Percentiles rank a stretch among this genome's conserved stretches.
These are phyloP conservation scores for Intellagama lesueurii DNA, from an alignment of 2,797 vertebrate genomes.

Conservation along the genomic window DNA sequence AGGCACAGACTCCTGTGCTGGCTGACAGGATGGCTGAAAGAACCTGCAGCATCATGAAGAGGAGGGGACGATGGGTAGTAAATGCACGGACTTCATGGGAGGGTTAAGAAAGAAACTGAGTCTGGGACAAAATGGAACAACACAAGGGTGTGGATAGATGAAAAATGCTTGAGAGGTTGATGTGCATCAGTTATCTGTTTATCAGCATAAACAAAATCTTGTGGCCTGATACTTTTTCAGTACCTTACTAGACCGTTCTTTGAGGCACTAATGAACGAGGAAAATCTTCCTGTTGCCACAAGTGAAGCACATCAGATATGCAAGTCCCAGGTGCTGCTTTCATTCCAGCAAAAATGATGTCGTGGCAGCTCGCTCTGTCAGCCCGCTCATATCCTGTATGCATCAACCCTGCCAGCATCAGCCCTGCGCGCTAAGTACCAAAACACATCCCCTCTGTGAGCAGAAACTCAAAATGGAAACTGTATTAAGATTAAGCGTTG, in stretches of 20 bases:
- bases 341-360: constrained; percentile 32
- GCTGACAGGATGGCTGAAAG: neutral
- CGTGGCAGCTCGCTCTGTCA: neutral
- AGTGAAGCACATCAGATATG: constrained; percentile 48
- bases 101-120: neutral
- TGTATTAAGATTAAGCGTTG: constrained; percentile 55
- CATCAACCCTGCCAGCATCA: constrained; percentile 26
- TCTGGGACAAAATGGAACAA: neutral
- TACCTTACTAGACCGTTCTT: constrained; percentile 22
- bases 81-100: neutral
- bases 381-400: constrained; percentile 48
- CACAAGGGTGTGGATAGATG: neutral
- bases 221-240: constrained; percentile 23
- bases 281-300: constrained; percentile 41
- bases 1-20: neutral
- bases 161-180: neutral
- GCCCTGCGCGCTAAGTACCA: constrained; percentile 37
- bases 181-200: neutral
- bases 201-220: constrained; percentile 40
- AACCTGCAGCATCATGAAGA: neutral
- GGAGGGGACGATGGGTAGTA: neutral
- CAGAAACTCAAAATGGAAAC: constrained; percentile 50
- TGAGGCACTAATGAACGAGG: constrained; percentile 46
- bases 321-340: constrained; percentile 42
- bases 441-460: constrained; percentile 37